Evolutionary conservation across 2,888 invertebrate species (phyloP), one percentile per base, ranked within the genome.

Genomic region (Drosophila anomalata): DNA sequence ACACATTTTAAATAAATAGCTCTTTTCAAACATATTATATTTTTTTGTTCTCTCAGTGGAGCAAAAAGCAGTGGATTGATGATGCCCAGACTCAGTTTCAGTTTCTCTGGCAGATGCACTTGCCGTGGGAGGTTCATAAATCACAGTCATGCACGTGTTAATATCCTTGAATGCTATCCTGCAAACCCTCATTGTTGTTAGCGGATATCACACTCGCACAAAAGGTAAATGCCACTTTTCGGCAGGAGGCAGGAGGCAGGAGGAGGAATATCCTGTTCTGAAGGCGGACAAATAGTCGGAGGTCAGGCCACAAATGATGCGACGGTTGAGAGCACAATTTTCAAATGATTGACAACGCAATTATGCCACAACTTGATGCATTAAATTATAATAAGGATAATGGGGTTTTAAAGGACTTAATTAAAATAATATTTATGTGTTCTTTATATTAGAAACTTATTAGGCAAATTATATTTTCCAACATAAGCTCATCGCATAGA

Each of bases 101-200:
- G 26, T 14, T 60, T 29, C 48, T 51, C 17, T 24, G 26, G 20
- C 51, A 20, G 53, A 39, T 55, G 52, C 26, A 59, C 8, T 46
- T 12, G 33, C 36, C 66, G n/a, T 66, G 61, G 56, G 73, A 65
- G 70, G 75, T 79, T 55, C 85, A 87, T 87, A 81, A 81, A 87
- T 81, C 81, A 87, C 65, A 71, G 62, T 53, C 60, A 72, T 73
- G 52, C 48, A 50, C 50, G 67, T 71, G 66, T 66, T 82, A 76
- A 79, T 58, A 62, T 76, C 62, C 51, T 22, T 44, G 48, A 57
- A 53, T 59, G 61, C 61, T 29, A 48, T 42, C 41, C 29, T 42
- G 42, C 17, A 44, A 14, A 48, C 62, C 63, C 42, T 56, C 50
- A 56, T 67, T 52, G 58, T 69, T 53, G 46, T 65, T 65, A 46